A percentile compares a stretch with the other conserved stretches of the same genome.
Evolutionary conservation across 2,113 vertebrate genomes (phyloP).

Genomic region (Calyptommatus sinebrachiatus): DNA sequence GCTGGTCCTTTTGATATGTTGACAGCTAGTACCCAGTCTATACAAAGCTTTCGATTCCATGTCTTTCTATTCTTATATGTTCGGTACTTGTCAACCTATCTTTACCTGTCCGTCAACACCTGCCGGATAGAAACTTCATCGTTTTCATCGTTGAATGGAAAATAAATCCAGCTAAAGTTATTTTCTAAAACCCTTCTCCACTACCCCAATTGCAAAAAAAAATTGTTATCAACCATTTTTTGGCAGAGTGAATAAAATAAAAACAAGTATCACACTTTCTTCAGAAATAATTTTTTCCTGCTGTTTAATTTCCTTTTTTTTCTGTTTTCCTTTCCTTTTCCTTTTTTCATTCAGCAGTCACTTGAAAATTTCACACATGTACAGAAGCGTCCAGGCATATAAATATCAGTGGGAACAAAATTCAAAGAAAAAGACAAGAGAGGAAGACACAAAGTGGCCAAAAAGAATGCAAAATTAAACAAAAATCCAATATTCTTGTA

Average conservation of each 20-base stretch:
- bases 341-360: constrained; percentile 21
- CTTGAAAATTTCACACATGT: constrained; percentile 35
- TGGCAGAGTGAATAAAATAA: neutral
- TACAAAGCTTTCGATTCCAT: too few relatives aligned
- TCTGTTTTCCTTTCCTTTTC: neutral
- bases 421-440: neutral
- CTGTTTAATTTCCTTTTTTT: neutral
- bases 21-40: too few relatives aligned
- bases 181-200: too few relatives aligned
- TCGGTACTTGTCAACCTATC: too few relatives aligned
- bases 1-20: too few relatives aligned
- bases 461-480: too few relatives aligned
- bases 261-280: neutral
- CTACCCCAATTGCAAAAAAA: too few relatives aligned
- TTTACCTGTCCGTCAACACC: too few relatives aligned
- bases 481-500: neutral
- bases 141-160: too few relatives aligned
- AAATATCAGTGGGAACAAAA: constrained; percentile 16
- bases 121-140: too few relatives aligned
- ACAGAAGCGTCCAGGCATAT: constrained; percentile 28
- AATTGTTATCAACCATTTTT: neutral
- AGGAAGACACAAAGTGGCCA: neutral
- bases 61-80: too few relatives aligned
- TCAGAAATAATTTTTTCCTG: constrained; percentile 9
- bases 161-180: too few relatives aligned